A percentile compares a stretch with the other conserved stretches of the same genome.
phyloP scores from a whole-genome alignment of 1,140 invertebrate genomes.

The Anagrus nilaparvatae region DNA sequence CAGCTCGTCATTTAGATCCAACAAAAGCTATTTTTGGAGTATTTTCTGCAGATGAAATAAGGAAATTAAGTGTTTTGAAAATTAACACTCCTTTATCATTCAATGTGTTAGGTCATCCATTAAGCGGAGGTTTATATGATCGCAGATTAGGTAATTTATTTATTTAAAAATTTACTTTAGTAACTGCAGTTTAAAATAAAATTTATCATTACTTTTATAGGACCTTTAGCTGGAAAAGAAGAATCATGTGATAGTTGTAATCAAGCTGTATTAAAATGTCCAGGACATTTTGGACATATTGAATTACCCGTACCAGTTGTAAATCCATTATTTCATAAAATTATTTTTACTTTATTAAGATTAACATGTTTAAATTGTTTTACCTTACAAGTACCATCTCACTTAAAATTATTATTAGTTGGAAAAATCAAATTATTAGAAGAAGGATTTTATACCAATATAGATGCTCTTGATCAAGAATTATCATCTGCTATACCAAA shows the following conservation, averaged over 20 bases:
- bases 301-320: slow-evolving; percentile 81
- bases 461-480: slow-evolving; percentile 53
- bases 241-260: slow-evolving; percentile 78
- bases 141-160: slow-evolving; percentile 52
- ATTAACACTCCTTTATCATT: slow-evolving; percentile 76
- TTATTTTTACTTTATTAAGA: slow-evolving; percentile 56
- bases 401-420: slow-evolving; percentile 54
- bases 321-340: slow-evolving; percentile 83
- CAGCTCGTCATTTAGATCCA: slow-evolving; percentile 38
- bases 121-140: slow-evolving; percentile 80
- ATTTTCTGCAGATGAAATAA: slow-evolving; percentile 75
- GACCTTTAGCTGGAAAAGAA: slow-evolving; percentile 48
- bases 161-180: slow-evolving; percentile 3
- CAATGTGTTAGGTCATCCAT: slow-evolving; percentile 73
- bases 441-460: slow-evolving; percentile 60
- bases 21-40: slow-evolving; percentile 55
- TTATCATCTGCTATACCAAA: slow-evolving; percentile 15
- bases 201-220: slow-evolving; percentile 32
- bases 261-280: slow-evolving; percentile 58
- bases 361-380: slow-evolving; percentile 62
- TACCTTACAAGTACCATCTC: slow-evolving; percentile 56
- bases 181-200: not conserved
- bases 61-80: slow-evolving; percentile 75
- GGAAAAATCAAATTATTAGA: slow-evolving; percentile 68
- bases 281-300: slow-evolving; percentile 94